Base-by-base conservation (phyloP, 2,113 vertebrate species). In the Stigmatopora argus region DNA sequence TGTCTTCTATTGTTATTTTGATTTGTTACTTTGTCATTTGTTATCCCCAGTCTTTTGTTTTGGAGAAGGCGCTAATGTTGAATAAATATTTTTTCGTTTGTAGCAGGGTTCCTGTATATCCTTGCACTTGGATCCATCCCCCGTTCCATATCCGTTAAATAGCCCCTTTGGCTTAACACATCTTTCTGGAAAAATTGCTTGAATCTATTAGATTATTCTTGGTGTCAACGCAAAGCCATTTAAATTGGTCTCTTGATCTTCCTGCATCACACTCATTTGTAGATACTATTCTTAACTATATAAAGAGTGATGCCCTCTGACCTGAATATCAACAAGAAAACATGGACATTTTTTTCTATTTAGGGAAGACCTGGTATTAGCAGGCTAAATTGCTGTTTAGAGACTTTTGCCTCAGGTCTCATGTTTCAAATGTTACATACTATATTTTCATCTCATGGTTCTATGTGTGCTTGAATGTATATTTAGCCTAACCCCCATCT, bases 401-500 rank as follows among this genome's bases (percentile, higher is more conserved):
- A 68, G 58, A 65, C 60, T 45, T 69, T 56, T 49, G 70, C 44
- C 14, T 34, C 9, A 56, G 26, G 49, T 26, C 65, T 53, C 67
- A 34, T 44, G 49, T 15, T 68, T 63, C 69, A 53, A 56, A 64
- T 51, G 65, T 15, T 58, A 48, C 47, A n/a, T 31, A 26, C 18
- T 74, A 51, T 83, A 85, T 86, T 85, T 85, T 70, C 71, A 78
- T 56, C 78, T 63, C 49, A 8, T 7, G 52, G 14, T 57, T 77
- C 65, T 73, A 57, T 67, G 67, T 60, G 67, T 49, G 63, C 66
- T 60, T 31, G 13, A 70, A 60, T 76, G 74, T 89, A 89, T 85
- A 87, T 83, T 87, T 86, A 83, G 77, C 38, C 15, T 61, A 41
- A 46, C 58, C 73, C 69, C 31, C 12, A 62, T 74, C 64, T 78